These are phyloP conservation scores for Epicampocera succincta DNA, from an alignment of 2,888 invertebrate species.

Conservation along the genomic window DNA sequence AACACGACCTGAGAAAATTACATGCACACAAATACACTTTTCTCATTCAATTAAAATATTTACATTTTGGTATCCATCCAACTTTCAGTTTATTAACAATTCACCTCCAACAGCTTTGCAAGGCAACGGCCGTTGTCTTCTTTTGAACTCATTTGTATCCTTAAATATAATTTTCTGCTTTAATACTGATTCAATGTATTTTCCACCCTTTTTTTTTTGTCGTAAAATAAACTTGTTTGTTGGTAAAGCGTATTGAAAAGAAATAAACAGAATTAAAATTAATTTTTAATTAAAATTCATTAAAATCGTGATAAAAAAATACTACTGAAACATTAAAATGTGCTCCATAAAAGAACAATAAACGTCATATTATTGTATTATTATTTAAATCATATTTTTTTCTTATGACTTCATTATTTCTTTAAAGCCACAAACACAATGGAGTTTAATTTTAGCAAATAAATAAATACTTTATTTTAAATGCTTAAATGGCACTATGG, in stretches of 20 bases:
- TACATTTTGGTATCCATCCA: too few relatives aligned
- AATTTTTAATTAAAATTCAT: constrained; percentile 66
- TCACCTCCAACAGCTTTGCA: too few relatives aligned
- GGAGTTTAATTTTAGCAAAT: constrained; percentile 21
- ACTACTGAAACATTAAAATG: constrained; percentile 23
- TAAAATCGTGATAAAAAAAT: constrained; percentile 30
- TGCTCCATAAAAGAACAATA: background rate
- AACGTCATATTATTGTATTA: background rate
- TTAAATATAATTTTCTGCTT: too few relatives aligned
- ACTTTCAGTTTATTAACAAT: too few relatives aligned
- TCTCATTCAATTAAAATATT: too few relatives aligned
- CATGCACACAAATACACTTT: too few relatives aligned
- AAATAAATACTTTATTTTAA: background rate
- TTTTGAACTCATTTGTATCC: too few relatives aligned
- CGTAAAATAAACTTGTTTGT: background rate
- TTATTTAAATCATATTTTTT: constrained; percentile 16
- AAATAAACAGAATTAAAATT: constrained; percentile 42
- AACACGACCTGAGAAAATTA: too few relatives aligned
- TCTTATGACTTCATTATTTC: constrained; percentile 6
- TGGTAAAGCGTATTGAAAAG: constrained; percentile 4
- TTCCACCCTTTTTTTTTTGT: background rate
- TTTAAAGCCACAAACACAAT: background rate
- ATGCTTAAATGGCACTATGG: background rate
- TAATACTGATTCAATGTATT: background rate
- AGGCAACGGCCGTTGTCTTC: too few relatives aligned